Evolutionary conservation across 2,888 invertebrate genomes (phyloP).

Genomic region (Gasteruption jaculator): DNA sequence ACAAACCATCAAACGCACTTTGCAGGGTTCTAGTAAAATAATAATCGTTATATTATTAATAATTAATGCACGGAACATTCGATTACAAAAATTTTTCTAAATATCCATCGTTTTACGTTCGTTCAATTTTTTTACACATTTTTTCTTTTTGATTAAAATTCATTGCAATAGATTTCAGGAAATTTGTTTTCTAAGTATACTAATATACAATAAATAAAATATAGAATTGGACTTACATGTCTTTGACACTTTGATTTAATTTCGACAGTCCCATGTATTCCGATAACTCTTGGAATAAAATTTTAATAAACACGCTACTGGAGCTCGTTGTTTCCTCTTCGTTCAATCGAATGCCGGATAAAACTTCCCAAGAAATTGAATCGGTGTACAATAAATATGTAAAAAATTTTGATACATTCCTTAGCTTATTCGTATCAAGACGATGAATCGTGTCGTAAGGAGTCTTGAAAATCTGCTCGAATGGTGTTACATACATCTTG

Average conservation of each 20-base stretch:
- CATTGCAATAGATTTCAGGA: no score
- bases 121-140: no score
- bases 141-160: no score
- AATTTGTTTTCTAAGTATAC: no score
- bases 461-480: conserved; percentile 91
- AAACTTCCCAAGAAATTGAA: conserved; percentile 93
- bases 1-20: conserved; percentile 82
- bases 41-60: conserved; percentile 8
- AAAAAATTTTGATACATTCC: conserved; percentile 97
- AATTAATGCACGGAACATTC: conserved; percentile 5
- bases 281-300: conserved; percentile 91
- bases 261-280: conserved; percentile 95
- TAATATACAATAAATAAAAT: no score
- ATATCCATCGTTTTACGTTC: no score
- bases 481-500: conserved; percentile 85
- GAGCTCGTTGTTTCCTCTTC: conserved; percentile 98
- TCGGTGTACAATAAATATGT: conserved; percentile 94
- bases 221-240: conserved; percentile 86
- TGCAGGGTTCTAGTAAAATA: conserved; percentile 70
- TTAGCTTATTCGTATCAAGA: conserved; percentile 88
- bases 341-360: conserved; percentile 84
- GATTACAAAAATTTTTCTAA: no score
- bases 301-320: conserved; percentile 96
- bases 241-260: conserved; percentile 84
- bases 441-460: conserved; percentile 94